A percentile compares a stretch with the other conserved stretches of the same genome.
Evolutionary conservation across 2,797 vertebrate genomes (phyloP).

Genomic region (Emys orbicularis): DNA sequence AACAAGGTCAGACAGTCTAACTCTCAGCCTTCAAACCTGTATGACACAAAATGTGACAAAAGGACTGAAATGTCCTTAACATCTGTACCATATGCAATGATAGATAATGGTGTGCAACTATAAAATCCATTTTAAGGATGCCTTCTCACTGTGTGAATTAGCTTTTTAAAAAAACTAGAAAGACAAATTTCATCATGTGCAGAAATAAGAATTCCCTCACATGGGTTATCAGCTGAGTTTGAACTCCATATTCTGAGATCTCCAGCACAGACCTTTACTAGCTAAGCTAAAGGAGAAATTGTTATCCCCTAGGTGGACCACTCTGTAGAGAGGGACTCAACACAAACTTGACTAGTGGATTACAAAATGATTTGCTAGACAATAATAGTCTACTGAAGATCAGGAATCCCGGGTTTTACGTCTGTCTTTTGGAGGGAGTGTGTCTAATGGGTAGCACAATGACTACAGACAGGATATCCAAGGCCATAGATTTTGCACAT

Average conservation of each 20-base stretch:
- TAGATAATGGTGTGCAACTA: too few relatives aligned
- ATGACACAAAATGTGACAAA: neutral
- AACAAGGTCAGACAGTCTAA: neutral
- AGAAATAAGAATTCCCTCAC: neutral
- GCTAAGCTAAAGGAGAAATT: too few relatives aligned
- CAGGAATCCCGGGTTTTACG: neutral
- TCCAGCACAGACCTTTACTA: neutral
- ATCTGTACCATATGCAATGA: neutral
- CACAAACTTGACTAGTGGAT: neutral
- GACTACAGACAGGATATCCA: neutral
- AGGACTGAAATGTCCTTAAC: fast-evolving
- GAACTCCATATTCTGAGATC: fast-evolving
- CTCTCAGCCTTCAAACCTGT: neutral
- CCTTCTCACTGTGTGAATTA: fast-evolving
- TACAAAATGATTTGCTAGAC: neutral
- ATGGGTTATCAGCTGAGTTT: neutral
- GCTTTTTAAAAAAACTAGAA: neutral
- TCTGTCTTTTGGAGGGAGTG: neutral
- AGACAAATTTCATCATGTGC: too few relatives aligned
- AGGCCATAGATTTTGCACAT: neutral
- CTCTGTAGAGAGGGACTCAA: too few relatives aligned
- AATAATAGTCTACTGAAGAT: neutral
- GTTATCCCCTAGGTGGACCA: too few relatives aligned
- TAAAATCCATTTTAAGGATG: neutral
- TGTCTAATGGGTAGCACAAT: neutral